Percentiles rank a stretch among this genome's conserved stretches.
phyloP scores from a whole-genome alignment of 2,797 vertebrate genomes.

The Poecilia picta region DNA sequence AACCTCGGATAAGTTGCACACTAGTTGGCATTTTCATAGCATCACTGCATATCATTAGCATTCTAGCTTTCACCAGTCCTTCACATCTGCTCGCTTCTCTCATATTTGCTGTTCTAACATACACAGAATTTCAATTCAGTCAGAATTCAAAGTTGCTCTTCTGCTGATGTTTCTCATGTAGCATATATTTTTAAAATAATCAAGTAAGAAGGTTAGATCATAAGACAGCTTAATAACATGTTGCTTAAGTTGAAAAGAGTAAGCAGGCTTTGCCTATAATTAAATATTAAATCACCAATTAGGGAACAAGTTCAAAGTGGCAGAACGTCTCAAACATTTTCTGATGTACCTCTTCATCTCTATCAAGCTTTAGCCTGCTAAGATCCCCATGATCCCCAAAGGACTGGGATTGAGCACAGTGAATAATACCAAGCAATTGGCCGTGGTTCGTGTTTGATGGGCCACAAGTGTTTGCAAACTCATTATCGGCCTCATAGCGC shows the following conservation, averaged over 20 bases:
- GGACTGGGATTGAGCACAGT: not conserved
- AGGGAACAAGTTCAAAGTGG: conserved; percentile 1
- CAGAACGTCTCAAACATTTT: conserved; percentile 4
- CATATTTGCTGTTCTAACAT: not conserved
- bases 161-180: not conserved
- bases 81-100: not conserved
- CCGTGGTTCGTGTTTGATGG: not conserved
- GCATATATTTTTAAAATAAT: not conserved
- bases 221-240: not conserved
- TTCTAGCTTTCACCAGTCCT: not conserved
- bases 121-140: not conserved
- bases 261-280: not conserved
- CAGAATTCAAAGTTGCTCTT: not conserved
- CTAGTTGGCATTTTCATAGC: not conserved
- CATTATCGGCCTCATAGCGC: not conserved
- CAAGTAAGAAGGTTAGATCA: not conserved
- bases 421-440: conserved; percentile 12
- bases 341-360: conserved; percentile 5
- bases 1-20: not conserved
- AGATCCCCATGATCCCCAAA: not conserved
- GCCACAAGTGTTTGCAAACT: conserved; percentile 5
- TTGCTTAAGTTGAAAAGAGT: not conserved
- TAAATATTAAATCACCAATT: conserved; percentile 1
- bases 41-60: not conserved
- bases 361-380: conserved; percentile 7